These are phyloP conservation scores for Tenthredo amoena DNA, from an alignment of 2,888 invertebrate species.

Conservation along the genomic window DNA sequence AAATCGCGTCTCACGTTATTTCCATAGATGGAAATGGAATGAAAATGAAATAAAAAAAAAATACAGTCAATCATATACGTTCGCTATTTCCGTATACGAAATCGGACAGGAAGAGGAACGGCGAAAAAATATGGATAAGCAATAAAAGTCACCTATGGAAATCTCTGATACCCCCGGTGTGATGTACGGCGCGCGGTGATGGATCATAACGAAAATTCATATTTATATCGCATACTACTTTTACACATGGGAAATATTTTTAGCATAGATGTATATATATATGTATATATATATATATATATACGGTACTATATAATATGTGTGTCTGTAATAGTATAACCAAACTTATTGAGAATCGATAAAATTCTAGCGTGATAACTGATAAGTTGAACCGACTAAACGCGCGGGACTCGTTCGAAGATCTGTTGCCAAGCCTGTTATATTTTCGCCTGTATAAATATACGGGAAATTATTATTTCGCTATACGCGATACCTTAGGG, in stretches of 20 bases:
- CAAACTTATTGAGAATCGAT: constrained; percentile 39
- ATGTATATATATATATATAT: background rate
- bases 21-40: background rate
- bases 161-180: constrained; percentile 21
- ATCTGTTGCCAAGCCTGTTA: background rate
- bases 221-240: background rate
- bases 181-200: constrained; percentile 13
- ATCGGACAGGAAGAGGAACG: constrained; percentile 6
- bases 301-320: too few species aligned
- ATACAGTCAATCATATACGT: background rate
- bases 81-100: constrained; percentile 4
- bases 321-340: background rate
- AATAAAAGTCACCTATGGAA: constrained; percentile 43
- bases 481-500: background rate
- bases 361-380: constrained; percentile 20
- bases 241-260: background rate
- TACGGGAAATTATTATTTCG: background rate
- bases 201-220: constrained; percentile 23
- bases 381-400: constrained; percentile 5
- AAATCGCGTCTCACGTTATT: background rate
- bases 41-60: background rate
- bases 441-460: background rate
- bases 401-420: background rate
- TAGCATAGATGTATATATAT: background rate
- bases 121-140: constrained; percentile 40